Conservation (phyloP, 2,888 invertebrate genomes). For the Malthinus flaveolus region DNA sequence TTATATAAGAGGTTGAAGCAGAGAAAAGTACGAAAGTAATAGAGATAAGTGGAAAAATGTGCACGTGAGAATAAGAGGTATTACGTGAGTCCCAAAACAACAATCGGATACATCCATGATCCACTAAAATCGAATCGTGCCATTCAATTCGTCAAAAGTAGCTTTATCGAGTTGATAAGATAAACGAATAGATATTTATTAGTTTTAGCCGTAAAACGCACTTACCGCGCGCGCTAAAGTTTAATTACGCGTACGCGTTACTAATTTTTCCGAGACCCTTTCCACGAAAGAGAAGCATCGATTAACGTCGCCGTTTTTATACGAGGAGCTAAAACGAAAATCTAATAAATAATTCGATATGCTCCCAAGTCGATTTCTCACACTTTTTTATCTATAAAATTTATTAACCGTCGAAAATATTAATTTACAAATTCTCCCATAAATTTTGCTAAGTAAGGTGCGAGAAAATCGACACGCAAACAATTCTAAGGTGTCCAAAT, state of each 20-base stretch:
- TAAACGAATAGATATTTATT: conserved; percentile 7
- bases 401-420: neutral
- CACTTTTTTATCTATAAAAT: too few relatives aligned
- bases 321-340: conserved; percentile 15
- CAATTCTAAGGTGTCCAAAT: conserved; percentile 31
- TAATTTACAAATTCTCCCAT: neutral
- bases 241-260: conserved; percentile 4
- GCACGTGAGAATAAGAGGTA: conserved; percentile 35
- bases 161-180: conserved; percentile 11
- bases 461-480: conserved; percentile 22
- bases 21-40: conserved; percentile 34
- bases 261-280: conserved; percentile 13
- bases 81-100: conserved; percentile 26
- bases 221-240: neutral
- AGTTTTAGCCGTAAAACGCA: neutral
- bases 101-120: conserved; percentile 26
- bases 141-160: conserved; percentile 15
- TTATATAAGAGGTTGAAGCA: conserved; percentile 31
- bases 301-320: conserved; percentile 7
- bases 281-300: conserved; percentile 12
- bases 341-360: conserved; percentile 15
- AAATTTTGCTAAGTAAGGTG: neutral
- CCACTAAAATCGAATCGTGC: conserved; percentile 18
- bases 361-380: neutral
- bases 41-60: conserved; percentile 40